phyloP scores from a whole-genome alignment of 1,140 invertebrate genomes.

The Diorhabda sublineata region DNA sequence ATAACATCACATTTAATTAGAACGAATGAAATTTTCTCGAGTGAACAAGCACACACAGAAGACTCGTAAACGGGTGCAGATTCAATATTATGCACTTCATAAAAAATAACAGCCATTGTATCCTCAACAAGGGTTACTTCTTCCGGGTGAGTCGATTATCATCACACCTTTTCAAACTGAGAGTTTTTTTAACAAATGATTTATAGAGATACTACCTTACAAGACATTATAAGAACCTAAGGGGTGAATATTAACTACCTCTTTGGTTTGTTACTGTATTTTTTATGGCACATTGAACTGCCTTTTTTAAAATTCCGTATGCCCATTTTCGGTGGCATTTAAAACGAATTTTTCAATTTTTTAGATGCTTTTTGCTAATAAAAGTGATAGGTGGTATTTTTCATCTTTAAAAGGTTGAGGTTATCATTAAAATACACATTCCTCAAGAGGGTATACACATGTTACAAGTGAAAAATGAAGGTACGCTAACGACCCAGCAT shows the following conservation, averaged over 20 bases:
- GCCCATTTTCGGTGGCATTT: constrained; percentile 5
- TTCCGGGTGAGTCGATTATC: constrained; percentile 36
- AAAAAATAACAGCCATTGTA: constrained; percentile 32
- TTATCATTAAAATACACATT: too few relatives aligned
- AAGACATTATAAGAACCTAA: neutral
- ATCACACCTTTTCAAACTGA: constrained; percentile 37
- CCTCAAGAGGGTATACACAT: neutral
- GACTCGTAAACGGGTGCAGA: constrained; percentile 23
- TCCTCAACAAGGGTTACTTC: constrained; percentile 33
- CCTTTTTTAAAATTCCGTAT: constrained; percentile 7
- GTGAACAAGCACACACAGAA: constrained; percentile 24
- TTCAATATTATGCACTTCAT: constrained; percentile 20
- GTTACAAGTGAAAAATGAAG: neutral
- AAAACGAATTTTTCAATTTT: constrained; percentile 6
- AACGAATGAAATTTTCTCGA: constrained; percentile 30
- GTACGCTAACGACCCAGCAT: too few relatives aligned
- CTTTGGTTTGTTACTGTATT: neutral
- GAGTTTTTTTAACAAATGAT: constrained; percentile 34
- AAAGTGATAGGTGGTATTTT: neutral
- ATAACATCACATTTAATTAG: constrained; percentile 21
- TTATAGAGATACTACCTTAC: constrained; percentile 28
- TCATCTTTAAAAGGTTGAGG: neutral
- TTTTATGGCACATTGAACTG: neutral
- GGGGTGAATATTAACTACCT: constrained; percentile 26
- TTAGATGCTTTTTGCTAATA: neutral